phyloP scores from a whole-genome alignment of 2,797 vertebrate genomes.

The Telmatherina bonti region DNA sequence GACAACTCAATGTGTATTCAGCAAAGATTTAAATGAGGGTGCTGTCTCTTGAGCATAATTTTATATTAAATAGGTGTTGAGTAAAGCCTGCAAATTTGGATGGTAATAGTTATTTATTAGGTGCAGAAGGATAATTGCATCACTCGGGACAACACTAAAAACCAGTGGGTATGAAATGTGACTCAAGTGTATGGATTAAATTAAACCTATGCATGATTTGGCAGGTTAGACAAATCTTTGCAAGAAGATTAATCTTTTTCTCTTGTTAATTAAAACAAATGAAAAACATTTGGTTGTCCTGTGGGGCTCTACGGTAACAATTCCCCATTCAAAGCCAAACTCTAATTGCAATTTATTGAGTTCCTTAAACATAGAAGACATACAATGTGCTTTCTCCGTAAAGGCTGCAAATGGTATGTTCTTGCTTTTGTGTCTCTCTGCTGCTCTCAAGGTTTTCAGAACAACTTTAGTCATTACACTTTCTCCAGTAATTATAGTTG shows the following conservation, averaged over 20 bases:
- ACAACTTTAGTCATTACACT: constrained; percentile 2
- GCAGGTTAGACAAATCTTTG: constrained; percentile 31
- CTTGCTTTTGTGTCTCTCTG: neutral
- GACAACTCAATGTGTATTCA: neutral
- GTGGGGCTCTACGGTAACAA: constrained; percentile 21
- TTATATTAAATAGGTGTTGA: neutral
- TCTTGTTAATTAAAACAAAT: constrained; percentile 59
- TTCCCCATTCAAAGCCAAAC: constrained; percentile 24
- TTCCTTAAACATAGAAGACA: constrained; percentile 24
- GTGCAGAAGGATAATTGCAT: constrained; percentile 9
- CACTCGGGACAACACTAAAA: constrained; percentile 26
- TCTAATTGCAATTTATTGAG: constrained; percentile 37
- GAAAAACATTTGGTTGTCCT: constrained; percentile 35
- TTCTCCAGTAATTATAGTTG: constrained; percentile 20
- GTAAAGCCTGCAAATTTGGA: neutral
- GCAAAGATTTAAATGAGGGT: neutral
- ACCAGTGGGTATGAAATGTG: constrained; percentile 48
- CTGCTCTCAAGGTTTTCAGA: constrained; percentile 9
- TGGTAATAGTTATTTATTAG: neutral
- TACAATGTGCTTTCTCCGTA: constrained; percentile 18
- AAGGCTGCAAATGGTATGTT: constrained; percentile 5
- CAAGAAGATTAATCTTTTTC: constrained; percentile 41
- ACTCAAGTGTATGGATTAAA: constrained; percentile 45
- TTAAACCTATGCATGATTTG: constrained; percentile 38
- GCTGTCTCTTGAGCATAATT: neutral